Conservation (phyloP, 1,140 invertebrate species). For the Octopus sinensis region DNA sequence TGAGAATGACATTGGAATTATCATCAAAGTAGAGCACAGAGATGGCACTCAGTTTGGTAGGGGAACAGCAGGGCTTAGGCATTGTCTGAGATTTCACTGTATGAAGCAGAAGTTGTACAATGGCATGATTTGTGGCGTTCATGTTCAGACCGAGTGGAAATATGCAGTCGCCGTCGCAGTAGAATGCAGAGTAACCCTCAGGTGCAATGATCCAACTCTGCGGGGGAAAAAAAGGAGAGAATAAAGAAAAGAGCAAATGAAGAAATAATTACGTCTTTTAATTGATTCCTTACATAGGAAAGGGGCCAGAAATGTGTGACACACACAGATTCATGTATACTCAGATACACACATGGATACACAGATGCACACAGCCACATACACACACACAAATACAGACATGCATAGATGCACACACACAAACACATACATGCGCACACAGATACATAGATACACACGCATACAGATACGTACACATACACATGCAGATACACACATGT, state of each 20-base stretch:
- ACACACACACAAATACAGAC: too few species aligned
- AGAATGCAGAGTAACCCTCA: conserved; percentile 66
- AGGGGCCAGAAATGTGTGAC: too few species aligned
- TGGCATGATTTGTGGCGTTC: conserved; percentile 71
- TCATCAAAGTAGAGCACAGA: conserved; percentile 69
- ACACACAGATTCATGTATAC: too few species aligned
- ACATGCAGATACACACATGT: too few species aligned
- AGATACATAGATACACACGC: too few species aligned
- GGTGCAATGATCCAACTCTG: conserved; percentile 66
- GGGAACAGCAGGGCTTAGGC: conserved; percentile 67
- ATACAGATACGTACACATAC: too few species aligned
- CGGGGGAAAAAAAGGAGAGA: conserved; percentile 30
- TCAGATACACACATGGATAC: too few species aligned
- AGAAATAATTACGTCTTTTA: too few species aligned
- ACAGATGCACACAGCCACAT: too few species aligned
- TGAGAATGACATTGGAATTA: conserved; percentile 67
- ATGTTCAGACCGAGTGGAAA: conserved; percentile 62
- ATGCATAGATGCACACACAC: too few species aligned
- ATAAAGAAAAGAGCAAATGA: not conserved
- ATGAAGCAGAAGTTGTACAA: conserved; percentile 66
- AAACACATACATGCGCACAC: too few species aligned
- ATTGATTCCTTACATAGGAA: too few species aligned
- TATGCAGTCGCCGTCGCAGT: conserved; percentile 66
- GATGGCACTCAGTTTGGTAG: conserved; percentile 64
- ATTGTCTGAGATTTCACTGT: conserved; percentile 65